Conservation (phyloP, 2,797 vertebrate species). For the Lateolabrax maculatus region DNA sequence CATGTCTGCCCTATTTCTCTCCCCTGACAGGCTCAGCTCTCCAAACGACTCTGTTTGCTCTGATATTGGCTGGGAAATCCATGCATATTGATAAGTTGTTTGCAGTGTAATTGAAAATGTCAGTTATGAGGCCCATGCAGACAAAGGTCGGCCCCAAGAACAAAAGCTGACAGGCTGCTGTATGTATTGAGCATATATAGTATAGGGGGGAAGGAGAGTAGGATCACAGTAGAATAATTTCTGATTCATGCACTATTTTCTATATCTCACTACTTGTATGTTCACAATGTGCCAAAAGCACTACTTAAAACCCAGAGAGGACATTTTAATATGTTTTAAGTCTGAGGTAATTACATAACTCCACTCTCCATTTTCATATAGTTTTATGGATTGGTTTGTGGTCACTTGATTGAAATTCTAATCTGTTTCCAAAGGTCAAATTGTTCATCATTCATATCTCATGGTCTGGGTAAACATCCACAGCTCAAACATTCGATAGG, state of each 20-base stretch:
- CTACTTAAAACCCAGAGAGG: constrained; percentile 2
- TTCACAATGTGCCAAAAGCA: constrained; percentile 20
- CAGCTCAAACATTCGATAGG: constrained; percentile 59
- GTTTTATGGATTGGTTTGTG: constrained; percentile 78
- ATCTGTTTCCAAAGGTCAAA: constrained; percentile 85
- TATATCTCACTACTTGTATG: background rate
- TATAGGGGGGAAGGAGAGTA: background rate
- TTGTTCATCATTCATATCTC: constrained; percentile 85
- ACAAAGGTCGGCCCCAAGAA: constrained; percentile 90
- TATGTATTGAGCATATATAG: constrained; percentile 64
- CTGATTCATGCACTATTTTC: constrained; percentile 33
- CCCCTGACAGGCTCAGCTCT: constrained; percentile 84
- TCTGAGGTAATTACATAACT: constrained; percentile 40
- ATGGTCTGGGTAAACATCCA: constrained; percentile 76
- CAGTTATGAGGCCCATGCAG: constrained; percentile 90
- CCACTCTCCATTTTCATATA: constrained; percentile 45
- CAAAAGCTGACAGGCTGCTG: constrained; percentile 83
- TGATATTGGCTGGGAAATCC: constrained; percentile 89
- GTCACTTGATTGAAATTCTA: constrained; percentile 84
- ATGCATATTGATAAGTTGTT: constrained; percentile 97
- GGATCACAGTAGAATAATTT: constrained; percentile 28
- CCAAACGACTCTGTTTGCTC: constrained; percentile 86
- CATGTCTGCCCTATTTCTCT: constrained; percentile 86
- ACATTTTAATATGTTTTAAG: constrained; percentile 25
- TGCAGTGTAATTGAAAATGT: constrained; percentile 97